A percentile compares a stretch with the other conserved stretches of the same genome.
Conservation (phyloP, 2,113 vertebrate genomes). For the Jacana jacana region DNA sequence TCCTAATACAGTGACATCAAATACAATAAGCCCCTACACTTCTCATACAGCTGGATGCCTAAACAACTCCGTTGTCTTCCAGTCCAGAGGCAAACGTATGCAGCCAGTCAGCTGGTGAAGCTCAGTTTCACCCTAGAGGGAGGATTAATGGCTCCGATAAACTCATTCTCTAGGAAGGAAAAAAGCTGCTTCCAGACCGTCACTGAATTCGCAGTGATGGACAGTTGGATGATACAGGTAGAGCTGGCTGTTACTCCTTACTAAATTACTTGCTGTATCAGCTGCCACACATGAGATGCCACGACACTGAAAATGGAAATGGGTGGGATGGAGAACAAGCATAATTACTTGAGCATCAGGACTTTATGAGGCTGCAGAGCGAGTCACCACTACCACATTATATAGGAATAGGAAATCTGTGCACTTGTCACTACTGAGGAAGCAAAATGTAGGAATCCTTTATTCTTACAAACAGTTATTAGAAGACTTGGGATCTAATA, state of each 20-base stretch:
- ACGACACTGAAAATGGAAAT: neutral
- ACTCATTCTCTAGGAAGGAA: neutral
- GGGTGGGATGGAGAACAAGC: neutral
- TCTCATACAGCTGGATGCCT: neutral
- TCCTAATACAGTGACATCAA: neutral
- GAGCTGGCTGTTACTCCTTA: neutral
- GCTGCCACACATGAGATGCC: neutral
- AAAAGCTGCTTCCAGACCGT: neutral
- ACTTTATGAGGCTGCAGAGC: neutral
- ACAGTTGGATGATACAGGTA: neutral
- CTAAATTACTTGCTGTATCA: neutral
- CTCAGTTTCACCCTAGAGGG: neutral
- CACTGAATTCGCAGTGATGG: neutral
- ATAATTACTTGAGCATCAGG: neutral
- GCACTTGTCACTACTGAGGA: neutral
- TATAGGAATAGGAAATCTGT: neutral
- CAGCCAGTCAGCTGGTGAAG: neutral
- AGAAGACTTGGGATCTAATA: neutral
- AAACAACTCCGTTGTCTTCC: neutral
- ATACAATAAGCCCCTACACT: neutral
- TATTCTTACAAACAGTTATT: neutral
- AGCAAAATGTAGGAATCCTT: neutral
- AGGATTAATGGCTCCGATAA: conserved; percentile 6
- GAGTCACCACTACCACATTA: neutral
- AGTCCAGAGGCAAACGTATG: neutral